A percentile compares a stretch with the other conserved stretches of the same genome.
Conservation (phyloP, 1,140 invertebrate genomes). For the Heterodera carotae region DNA sequence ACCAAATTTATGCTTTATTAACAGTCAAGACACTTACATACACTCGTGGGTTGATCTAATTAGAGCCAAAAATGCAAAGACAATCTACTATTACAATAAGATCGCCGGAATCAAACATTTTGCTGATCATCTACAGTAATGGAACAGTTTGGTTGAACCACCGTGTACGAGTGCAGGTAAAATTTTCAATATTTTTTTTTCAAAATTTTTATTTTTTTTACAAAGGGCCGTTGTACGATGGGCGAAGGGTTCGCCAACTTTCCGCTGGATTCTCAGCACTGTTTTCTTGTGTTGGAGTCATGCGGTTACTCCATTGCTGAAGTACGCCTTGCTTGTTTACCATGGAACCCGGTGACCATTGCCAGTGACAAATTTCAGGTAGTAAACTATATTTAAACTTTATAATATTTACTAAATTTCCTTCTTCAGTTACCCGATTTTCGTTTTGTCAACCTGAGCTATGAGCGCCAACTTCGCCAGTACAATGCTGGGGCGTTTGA, state of each 20-base stretch:
- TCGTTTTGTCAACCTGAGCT: conserved; percentile 52
- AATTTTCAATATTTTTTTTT: background rate
- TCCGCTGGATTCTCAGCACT: conserved; percentile 50
- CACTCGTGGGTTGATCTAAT: conserved; percentile 39
- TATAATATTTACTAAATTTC: background rate
- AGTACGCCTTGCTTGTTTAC: conserved; percentile 48
- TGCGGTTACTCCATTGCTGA: conserved; percentile 57
- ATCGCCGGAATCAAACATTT: conserved; percentile 54
- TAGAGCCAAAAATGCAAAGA: background rate
- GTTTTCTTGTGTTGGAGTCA: conserved; percentile 47
- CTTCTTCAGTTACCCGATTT: conserved; percentile 51
- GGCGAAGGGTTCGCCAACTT: conserved; percentile 51
- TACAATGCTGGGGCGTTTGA: conserved; percentile 51
- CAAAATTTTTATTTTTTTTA: conserved; percentile 6
- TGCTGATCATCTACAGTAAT: conserved; percentile 53
- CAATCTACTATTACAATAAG: conserved; percentile 28
- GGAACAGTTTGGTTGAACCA: conserved; percentile 51
- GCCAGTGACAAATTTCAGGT: conserved; percentile 42
- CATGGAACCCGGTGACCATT: conserved; percentile 52
- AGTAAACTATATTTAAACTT: no score
- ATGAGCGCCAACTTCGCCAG: conserved; percentile 34
- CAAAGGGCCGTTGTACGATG: conserved; percentile 52
- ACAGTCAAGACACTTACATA: conserved; percentile 54
- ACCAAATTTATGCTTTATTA: conserved; percentile 54
- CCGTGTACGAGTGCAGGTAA: conserved; percentile 26